Evolutionary conservation across 1,140 invertebrate species (phyloP).

Genomic region (Schlechtendalia chinensis): DNA sequence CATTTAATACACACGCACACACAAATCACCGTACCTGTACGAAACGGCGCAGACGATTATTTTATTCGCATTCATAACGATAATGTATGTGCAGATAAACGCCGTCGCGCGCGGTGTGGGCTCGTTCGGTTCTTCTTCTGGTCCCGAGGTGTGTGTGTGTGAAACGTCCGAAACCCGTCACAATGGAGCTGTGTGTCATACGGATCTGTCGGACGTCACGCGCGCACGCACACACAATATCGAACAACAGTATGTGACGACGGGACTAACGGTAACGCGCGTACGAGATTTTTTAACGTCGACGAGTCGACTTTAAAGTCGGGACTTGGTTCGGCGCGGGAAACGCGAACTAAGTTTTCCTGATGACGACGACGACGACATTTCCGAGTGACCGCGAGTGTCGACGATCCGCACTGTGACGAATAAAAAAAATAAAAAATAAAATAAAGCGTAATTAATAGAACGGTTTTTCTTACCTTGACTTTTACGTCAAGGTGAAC

Average conservation of each 20-base stretch:
- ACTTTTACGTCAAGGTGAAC: too few relatives aligned
- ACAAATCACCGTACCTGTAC: neutral
- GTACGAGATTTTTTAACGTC: neutral
- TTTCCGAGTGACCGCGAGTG: too few relatives aligned
- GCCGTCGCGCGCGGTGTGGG: constrained; percentile 2
- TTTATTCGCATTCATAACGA: neutral
- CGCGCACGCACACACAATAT: neutral
- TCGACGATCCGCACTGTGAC: too few relatives aligned
- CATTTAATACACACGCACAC: constrained; percentile 14
- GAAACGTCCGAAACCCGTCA: neutral
- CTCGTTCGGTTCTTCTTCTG: constrained; percentile 12
- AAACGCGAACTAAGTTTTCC: too few relatives aligned
- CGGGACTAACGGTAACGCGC: too few relatives aligned
- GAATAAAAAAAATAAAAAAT: too few relatives aligned
- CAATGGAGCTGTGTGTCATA: constrained; percentile 5
- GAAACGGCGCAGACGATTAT: constrained; percentile 12
- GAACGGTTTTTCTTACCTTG: too few relatives aligned
- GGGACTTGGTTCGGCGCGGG: neutral
- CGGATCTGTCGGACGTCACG: constrained; percentile 17
- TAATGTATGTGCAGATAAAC: neutral
- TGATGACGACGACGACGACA: too few relatives aligned
- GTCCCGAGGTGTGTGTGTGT: constrained; percentile 24
- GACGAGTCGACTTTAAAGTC: neutral
- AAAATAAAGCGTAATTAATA: too few relatives aligned
- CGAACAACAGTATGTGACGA: neutral